Evolutionary conservation across 1,140 invertebrate genomes (phyloP).

Genomic region (Apis dorsata): DNA sequence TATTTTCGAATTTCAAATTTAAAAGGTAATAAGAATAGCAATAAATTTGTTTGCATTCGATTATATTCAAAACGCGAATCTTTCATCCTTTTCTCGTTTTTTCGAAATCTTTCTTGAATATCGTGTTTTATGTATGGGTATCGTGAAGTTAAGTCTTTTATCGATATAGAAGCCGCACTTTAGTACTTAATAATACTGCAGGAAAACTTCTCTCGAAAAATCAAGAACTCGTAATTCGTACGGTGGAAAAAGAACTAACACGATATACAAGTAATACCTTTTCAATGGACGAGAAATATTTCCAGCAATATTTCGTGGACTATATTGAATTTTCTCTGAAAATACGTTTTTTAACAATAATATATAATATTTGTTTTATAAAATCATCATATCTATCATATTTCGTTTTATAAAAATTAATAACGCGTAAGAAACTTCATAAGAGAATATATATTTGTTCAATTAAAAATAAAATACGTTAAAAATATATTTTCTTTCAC

Average conservation of each 20-base stretch:
- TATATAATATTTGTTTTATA: too few species aligned
- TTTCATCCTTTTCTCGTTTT: neutral
- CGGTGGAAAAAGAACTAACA: neutral
- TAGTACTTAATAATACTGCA: constrained; percentile 30
- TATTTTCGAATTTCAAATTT: neutral
- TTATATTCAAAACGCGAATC: constrained; percentile 16
- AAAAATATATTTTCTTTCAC: neutral
- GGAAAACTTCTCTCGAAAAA: constrained; percentile 24
- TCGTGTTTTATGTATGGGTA: constrained; percentile 27
- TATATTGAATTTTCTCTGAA: neutral
- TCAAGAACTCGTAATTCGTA: constrained; percentile 31
- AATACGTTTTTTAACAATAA: too few species aligned
- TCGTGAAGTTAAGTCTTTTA: constrained; percentile 33
- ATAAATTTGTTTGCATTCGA: constrained; percentile 37
- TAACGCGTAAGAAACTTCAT: neutral
- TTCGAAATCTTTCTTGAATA: constrained; percentile 20
- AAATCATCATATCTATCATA: too few species aligned
- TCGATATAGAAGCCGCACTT: constrained; percentile 29
- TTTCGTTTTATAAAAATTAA: neutral
- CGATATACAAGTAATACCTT: constrained; percentile 10
- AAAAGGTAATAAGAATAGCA: constrained; percentile 16
- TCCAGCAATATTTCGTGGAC: neutral
- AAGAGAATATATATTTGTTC: neutral
- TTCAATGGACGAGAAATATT: constrained; percentile 2
- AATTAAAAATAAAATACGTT: neutral